Evolutionary conservation across 2,888 invertebrate genomes (phyloP), one percentile per base, ranked within the genome.

Genomic region (Mantis religiosa): DNA sequence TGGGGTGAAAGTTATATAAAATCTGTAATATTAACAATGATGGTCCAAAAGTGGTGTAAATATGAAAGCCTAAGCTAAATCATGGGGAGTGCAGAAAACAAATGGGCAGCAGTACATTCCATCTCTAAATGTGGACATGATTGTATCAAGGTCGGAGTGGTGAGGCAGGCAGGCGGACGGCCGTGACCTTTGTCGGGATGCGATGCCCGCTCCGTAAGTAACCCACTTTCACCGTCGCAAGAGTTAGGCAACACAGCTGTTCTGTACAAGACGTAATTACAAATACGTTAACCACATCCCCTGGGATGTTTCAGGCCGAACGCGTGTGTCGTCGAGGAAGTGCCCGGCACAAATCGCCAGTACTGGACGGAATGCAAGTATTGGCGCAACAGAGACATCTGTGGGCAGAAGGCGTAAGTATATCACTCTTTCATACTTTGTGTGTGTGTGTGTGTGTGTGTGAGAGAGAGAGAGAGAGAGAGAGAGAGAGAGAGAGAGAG

Each of bases 321-420:
- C 90, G 93, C 93, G 0, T 93, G 93, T 90, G 93, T 93, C 20
- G 93, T 93, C 9, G 93, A 93, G 90, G 93, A 93, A 90, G 91
- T 93, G 30, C 93, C 93, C 3, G 93, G 92, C 7, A 92, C 92
- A 3, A 91, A 91, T 83, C 92, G 92, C 85, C 92, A 92, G 89
- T 92, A 92, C 84, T 93, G 92, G 92, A 93, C 93, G 3, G 93
- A 93, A 91, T 93, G 93, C 91, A 93, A 93, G 89, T 93, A 92
- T 89, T 93, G 93, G 93, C 92, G 92, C 89, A 92, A 92, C 87
- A 90, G 93, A 85, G 92, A 93, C 90, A 92, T 93, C 41, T 93
- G 93, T 89, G 93, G 93, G 28, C 91, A 92, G 85, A 93, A 93
- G 91, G 92, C 93, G 93, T 93, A 91, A 92, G 92, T 91, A 71